Evolutionary conservation across 2,113 vertebrate genomes (phyloP).

Genomic region (Corvus cornix): DNA sequence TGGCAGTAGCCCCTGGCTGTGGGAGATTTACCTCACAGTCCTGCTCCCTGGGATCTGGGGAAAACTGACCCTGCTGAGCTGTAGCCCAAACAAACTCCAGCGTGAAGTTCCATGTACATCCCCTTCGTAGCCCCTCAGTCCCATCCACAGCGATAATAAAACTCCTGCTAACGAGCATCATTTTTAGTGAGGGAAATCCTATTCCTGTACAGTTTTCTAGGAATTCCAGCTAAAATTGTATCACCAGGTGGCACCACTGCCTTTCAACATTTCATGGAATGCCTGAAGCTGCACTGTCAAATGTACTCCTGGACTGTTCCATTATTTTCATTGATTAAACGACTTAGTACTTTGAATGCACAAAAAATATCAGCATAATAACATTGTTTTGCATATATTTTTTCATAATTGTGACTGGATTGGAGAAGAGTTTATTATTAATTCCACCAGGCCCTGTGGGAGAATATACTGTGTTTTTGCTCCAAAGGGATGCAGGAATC

Average conservation of each 20-base stretch:
- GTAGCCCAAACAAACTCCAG: neutral
- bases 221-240: rapidly evolving
- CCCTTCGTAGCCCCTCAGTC: neutral
- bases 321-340: neutral
- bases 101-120: rapidly evolving
- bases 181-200: neutral
- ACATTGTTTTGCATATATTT: rapidly evolving
- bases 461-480: neutral
- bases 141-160: neutral
- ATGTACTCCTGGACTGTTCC: rapidly evolving
- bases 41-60: rapidly evolving
- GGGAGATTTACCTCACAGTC: neutral
- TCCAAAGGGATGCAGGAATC: neutral
- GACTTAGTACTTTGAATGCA: neutral
- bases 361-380: rapidly evolving
- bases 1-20: too few relatives aligned
- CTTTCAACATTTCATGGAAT: rapidly evolving
- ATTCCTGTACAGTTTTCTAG: rapidly evolving
- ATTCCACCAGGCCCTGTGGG: rapidly evolving
- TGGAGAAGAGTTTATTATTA: neutral
- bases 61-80: neutral
- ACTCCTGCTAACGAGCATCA: rapidly evolving
- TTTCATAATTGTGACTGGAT: neutral
- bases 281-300: rapidly evolving
- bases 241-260: neutral